phyloP scores from a whole-genome alignment of 1,140 invertebrate species.

The Linepithema humile region DNA sequence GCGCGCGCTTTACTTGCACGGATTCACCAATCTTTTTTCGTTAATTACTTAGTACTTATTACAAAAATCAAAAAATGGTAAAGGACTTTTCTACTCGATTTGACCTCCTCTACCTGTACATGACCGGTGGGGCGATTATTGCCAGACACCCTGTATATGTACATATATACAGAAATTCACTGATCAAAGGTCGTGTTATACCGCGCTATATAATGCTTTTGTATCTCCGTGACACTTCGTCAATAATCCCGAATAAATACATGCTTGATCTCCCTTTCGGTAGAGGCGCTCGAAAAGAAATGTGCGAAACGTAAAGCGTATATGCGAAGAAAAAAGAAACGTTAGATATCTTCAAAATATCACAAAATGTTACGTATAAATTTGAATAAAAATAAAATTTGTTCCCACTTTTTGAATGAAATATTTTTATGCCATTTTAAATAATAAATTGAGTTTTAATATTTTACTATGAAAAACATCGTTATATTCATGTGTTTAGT shows the following conservation, averaged over 20 bases:
- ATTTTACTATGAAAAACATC: background rate
- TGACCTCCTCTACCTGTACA: no score
- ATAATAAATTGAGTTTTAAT: background rate
- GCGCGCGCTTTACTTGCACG: no score
- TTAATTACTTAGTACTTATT: no score
- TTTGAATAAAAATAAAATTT: background rate
- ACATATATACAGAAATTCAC: background rate
- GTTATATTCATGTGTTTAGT: background rate
- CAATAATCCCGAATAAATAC: conserved; percentile 29
- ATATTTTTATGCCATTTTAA: background rate
- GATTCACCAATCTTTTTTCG: no score
- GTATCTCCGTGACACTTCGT: conserved; percentile 48
- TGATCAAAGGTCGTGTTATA: background rate
- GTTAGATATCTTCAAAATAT: conserved; percentile 2
- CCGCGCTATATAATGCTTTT: conserved; percentile 41
- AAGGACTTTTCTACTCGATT: no score
- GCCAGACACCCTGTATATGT: no score
- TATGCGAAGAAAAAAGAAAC: background rate
- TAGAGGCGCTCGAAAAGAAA: conserved; percentile 9
- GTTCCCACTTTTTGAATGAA: background rate
- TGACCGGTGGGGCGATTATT: no score
- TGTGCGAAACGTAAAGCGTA: background rate
- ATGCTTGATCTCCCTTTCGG: conserved; percentile 39
- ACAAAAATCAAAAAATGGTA: no score
- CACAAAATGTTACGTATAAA: background rate